These are phyloP conservation scores for Druceiella hillmani DNA, from an alignment of 2,888 invertebrate species.

Conservation along the genomic window DNA sequence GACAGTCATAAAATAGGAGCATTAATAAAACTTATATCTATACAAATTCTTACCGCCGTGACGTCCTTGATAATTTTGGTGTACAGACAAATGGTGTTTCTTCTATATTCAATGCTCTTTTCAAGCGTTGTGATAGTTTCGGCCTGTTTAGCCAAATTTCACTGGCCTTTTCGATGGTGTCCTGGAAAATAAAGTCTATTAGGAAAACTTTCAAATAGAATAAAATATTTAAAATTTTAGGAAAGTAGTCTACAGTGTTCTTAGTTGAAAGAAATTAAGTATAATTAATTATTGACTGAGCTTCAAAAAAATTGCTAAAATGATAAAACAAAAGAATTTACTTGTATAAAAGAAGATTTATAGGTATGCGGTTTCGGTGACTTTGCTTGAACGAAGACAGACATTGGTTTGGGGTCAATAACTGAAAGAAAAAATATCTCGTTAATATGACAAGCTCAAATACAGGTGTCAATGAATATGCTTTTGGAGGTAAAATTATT, in stretches of 20 bases:
- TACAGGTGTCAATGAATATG: too few species aligned
- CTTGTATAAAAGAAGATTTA: constrained; percentile 48
- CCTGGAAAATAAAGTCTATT: constrained; percentile 28
- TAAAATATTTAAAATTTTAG: too few species aligned
- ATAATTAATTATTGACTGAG: too few species aligned
- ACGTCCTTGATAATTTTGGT: constrained; percentile 39
- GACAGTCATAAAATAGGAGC: too few species aligned
- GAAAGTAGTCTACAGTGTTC: too few species aligned
- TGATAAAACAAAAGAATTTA: constrained; percentile 23
- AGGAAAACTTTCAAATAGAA: too few species aligned
- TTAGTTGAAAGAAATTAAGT: too few species aligned
- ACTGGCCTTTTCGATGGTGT: constrained; percentile 46
- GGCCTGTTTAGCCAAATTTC: constrained; percentile 44
- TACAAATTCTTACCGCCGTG: too few species aligned
- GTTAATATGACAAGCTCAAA: too few species aligned
- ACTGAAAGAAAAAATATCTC: constrained; percentile 35
- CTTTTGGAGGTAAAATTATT: too few species aligned
- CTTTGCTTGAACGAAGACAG: constrained; percentile 49
- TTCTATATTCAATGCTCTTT: constrained; percentile 44
- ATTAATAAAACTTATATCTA: too few species aligned
- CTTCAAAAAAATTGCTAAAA: too few species aligned
- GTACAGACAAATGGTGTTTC: constrained; percentile 60
- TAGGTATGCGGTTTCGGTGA: constrained; percentile 41
- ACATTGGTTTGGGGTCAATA: constrained; percentile 51
- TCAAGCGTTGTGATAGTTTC: constrained; percentile 36